Base-by-base conservation (phyloP, 2,888 invertebrate species). In the Lathronympha strigana region DNA sequence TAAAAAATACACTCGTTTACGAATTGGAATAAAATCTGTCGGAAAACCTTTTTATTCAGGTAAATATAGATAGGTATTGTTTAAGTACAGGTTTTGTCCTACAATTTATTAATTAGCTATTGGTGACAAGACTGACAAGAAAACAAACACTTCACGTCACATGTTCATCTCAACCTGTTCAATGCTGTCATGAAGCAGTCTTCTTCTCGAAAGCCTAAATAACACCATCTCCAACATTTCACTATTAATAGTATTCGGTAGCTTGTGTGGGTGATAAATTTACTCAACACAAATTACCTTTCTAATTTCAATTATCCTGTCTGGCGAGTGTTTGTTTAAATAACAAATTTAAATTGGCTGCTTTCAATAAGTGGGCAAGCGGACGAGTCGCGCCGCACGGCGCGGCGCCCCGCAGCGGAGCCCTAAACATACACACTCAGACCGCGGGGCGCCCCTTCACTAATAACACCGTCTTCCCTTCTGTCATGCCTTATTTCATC, bases 381-480 rank as follows among this genome's bases (percentile, higher is more conserved):
- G 54, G 55, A 58, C 66, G 69, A 69, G 62, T 57, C 66, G 69
- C 69, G 72, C 66, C 73, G 72, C 72, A 33, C 69, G 81, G 82
- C 72, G 51, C 69, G 81, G 82, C 82, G 82, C 81, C 84, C 84
- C 83, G 81, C 81, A 67, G 86, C 70, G 85, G 73, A 62, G 71
- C 82, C 87, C 88, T 87, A 88, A 90, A 84, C 90, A 91, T 87
- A 92, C 90, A 84, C 89, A n/a, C 47, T 23, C 47, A 92, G 92
- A 92, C 92, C 84, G 92, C 92, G 90, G 92, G 87, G 86, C 87
- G 85, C 87, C 84, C 74, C 78, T 79, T 77, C 78, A 84, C 88
- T 88, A 89, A 90, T 89, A 90, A 87, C 88, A 88, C 85, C 82
- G 79, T 88, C 87, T 88, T 88, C 84, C 84, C 88, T 86, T 87